Evolutionary conservation across 1,140 invertebrate species (phyloP).

Genomic region (Sweltsa coloradensis): DNA sequence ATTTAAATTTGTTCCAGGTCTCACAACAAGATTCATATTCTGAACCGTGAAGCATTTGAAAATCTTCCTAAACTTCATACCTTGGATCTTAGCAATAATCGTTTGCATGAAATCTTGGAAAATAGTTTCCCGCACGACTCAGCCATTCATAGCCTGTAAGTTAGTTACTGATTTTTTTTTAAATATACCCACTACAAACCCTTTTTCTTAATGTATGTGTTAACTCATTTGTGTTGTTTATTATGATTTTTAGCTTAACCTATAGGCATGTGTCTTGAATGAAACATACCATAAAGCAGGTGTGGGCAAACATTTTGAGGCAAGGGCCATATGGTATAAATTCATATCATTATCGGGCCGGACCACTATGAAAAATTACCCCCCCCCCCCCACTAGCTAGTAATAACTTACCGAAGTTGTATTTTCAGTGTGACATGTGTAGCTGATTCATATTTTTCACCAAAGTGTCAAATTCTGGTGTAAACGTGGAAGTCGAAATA

Average conservation of each 20-base stretch:
- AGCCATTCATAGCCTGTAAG: conserved; percentile 25
- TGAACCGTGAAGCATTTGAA: conserved; percentile 44
- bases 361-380: no score
- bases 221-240: conserved; percentile 10
- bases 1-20: conserved; percentile 27
- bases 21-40: conserved; percentile 47
- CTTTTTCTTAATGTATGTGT: conserved; percentile 33
- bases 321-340: no score
- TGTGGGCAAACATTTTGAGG: no score
- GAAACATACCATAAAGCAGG: no score
- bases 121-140: conserved; percentile 31
- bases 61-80: conserved; percentile 42
- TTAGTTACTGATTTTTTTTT: conserved; percentile 13
- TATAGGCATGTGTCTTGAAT: no score
- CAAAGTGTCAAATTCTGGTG: no score
- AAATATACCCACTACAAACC: conserved; percentile 26
- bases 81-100: conserved; percentile 50
- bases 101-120: conserved; percentile 38
- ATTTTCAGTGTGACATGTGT: no score
- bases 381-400: not conserved
- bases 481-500: not conserved
- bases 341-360: no score
- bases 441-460: no score
- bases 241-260: conserved; percentile 17
- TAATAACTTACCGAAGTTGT: no score